Percentiles rank a stretch among this genome's conserved stretches.
Evolutionary conservation across 2,113 vertebrate species (phyloP).

Genomic region (Chaetodon auriga): DNA sequence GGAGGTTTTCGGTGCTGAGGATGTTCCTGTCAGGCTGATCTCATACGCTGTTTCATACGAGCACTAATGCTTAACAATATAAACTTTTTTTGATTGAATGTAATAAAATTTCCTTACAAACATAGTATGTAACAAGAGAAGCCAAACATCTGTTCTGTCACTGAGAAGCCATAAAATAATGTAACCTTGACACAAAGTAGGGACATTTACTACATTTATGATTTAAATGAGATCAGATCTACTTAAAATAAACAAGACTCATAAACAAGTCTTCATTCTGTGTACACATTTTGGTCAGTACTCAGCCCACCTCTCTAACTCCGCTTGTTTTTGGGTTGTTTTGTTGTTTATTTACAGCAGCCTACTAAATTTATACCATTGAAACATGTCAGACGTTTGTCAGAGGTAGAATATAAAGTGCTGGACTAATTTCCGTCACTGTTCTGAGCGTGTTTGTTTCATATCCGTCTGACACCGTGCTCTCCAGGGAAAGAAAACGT

Average conservation of each 20-base stretch:
- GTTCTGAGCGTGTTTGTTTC: not conserved
- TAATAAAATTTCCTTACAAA: too few species aligned
- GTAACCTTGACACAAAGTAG: not conserved
- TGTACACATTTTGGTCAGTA: not conserved
- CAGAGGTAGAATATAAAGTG: not conserved
- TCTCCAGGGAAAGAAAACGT: not conserved
- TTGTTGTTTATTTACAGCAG: not conserved
- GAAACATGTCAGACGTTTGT: not conserved
- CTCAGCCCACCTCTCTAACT: not conserved
- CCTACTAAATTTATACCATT: not conserved
- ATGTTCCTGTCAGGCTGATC: not conserved
- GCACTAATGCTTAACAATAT: not conserved
- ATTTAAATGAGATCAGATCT: not conserved
- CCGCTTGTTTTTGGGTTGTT: not conserved
- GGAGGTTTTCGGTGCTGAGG: not conserved
- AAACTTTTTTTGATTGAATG: not conserved
- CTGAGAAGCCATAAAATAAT: not conserved
- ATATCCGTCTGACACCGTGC: conserved; percentile 5
- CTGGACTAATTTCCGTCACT: not conserved
- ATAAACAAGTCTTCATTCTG: not conserved
- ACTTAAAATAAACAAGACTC: not conserved
- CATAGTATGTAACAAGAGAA: not conserved
- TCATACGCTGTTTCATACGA: not conserved
- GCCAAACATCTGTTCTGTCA: not conserved
- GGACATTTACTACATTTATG: not conserved